Evolutionary conservation across 2,113 vertebrate species (phyloP), one percentile per base, ranked within the genome.

Genomic region (Sphyrna mokarran): DNA sequence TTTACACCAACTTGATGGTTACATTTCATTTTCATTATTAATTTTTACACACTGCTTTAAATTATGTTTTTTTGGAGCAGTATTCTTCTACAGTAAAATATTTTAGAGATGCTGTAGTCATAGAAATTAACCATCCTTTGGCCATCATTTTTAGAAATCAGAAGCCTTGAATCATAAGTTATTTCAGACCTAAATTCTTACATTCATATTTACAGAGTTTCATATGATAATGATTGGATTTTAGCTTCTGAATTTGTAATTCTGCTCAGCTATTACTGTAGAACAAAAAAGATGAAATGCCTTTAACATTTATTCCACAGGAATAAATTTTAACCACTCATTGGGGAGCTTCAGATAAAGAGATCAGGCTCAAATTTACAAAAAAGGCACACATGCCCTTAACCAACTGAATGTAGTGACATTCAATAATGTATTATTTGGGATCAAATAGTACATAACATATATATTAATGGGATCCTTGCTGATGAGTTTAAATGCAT

Each of bases 221-320:
- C 40, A 72, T 70, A 70, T 18, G 5, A 76, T 72, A 7, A 83
- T 40, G 37, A 37, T 83, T 83, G 76, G 69, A 76, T 95, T 95
- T 95, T 40, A 95, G 37, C 54, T 76, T 18, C 43, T 72, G 94
- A 16, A 95, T 95, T 94, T 70, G 68, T 72, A 95, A 70, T 76
- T 94, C 93, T 70, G 68, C 69, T 72, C 40, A 29, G 48, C 87
- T 90, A 33, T 95, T 95, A 95, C 43, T 54, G 69, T 95, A 76
- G 43, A 72, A 54, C 40, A 72, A 54, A 54, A 54, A 58, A 89
- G 86, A 72, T 95, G 94, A 95, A 95, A 72, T 48, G 68, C 40
- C 37, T 72, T 95, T 95, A 95, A 95, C 40, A 95, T 95, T 95
- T 95, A 95, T 95, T 95, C 94, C 94, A 95, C 94, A 72, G 94